phyloP scores from a whole-genome alignment of 2,797 vertebrate genomes.

The Peromyscus melanophrys region DNA sequence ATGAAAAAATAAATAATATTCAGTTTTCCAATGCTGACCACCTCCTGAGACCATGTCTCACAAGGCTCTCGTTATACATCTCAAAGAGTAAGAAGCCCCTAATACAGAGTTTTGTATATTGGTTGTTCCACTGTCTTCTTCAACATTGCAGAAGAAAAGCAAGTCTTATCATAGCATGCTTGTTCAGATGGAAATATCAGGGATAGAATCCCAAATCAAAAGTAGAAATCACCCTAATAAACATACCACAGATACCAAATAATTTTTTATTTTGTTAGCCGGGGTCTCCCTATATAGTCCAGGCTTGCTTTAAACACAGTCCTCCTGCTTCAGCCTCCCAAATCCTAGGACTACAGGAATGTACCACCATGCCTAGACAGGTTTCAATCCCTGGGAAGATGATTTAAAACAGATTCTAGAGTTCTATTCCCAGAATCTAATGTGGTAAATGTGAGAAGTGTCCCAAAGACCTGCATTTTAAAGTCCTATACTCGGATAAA shows the following conservation, averaged over 20 bases:
- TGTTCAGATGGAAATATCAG: neutral
- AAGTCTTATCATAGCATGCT: neutral
- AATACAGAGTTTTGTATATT: neutral
- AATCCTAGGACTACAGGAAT: neutral
- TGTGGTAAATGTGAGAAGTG: neutral
- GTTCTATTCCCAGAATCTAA: slow-evolving; percentile 34
- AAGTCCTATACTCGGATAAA: neutral
- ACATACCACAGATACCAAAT: neutral
- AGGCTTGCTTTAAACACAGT: neutral
- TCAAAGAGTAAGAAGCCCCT: neutral
- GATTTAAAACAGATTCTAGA: slow-evolving; percentile 25
- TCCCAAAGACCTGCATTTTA: slow-evolving; percentile 28
- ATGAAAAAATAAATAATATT: neutral
- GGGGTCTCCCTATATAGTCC: neutral
- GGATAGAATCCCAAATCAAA: neutral
- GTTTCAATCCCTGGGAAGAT: neutral
- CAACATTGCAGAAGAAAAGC: neutral
- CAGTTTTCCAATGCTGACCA: neutral
- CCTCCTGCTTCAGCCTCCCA: neutral
- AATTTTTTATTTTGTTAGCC: neutral
- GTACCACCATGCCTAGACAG: neutral
- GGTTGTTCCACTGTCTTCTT: neutral
- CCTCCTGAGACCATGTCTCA: neutral
- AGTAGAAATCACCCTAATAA: neutral
- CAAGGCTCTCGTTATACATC: neutral